Evolutionary conservation across 1,140 invertebrate species (phyloP), one percentile per base, ranked within the genome.

Genomic region (Chelonus insularis): DNA sequence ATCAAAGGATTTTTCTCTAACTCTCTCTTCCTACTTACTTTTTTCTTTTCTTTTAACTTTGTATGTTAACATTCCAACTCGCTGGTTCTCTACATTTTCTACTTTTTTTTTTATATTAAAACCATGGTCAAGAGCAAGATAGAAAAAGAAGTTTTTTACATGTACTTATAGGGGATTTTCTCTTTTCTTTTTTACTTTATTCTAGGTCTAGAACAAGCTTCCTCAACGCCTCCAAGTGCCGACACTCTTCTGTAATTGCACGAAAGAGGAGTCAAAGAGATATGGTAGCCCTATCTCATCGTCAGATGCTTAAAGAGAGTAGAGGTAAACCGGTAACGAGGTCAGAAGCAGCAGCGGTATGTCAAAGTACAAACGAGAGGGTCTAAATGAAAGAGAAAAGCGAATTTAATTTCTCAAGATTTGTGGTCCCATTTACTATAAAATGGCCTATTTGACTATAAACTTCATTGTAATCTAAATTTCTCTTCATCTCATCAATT

Each of bases 221-320:
- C 34, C 41, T 57, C 41, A 14, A 9, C 41, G 18, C 21, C 9
- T 16, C 20, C 18, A 25, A 56, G 36, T 41, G 34, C 51, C 25
- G 20, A 52, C 12, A 29, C 41, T 57, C 41, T 45, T 29, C 21
- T 21, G 39, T 61, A 43, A 61, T 61, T 55, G 59, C 59, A 61
- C 51, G 51, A 36, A 61, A 61, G 59, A 55, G 14, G 34, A 61
- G 59, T 61, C 51, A 61, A 61, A 55, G 50, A 32, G 50, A 43
- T 16, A 32, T 43, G 12, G 11, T 21, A 18, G 8, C 9, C 18
- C 12, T 34, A 54, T 54, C 51, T 34, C 14, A 14, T 36, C 29
- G 51, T 34, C 20, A 54, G 14, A 37, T 37, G 29, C 16, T 32
- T 54, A 14, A n/a, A 60, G 58, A 52, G 51, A 18, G 21, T 12